Percentiles rank a stretch among this genome's conserved stretches.
phyloP scores from a whole-genome alignment of 2,113 vertebrate genomes.

The Lophius piscatorius region DNA sequence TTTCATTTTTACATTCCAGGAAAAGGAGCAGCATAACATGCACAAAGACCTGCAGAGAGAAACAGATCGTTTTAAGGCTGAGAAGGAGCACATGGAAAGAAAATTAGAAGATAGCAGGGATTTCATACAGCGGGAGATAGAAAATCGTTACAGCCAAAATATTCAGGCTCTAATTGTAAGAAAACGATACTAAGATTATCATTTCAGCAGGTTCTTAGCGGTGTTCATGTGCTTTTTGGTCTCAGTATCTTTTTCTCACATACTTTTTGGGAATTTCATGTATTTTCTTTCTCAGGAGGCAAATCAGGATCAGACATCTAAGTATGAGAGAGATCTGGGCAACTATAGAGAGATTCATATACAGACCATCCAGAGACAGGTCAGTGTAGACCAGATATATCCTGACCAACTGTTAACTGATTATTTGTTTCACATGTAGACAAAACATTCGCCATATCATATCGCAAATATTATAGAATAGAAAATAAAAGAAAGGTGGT shows the following conservation, averaged over 20 bases:
- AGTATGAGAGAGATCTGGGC: conserved; percentile 55
- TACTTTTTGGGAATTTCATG: too few species aligned
- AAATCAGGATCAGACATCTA: conserved; percentile 58
- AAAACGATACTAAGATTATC: neutral
- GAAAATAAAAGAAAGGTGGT: too few species aligned
- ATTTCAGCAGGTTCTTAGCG: neutral
- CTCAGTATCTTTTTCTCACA: neutral
- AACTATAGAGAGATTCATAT: conserved; percentile 49
- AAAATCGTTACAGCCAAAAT: conserved; percentile 85
- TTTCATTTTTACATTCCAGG: conserved; percentile 66
- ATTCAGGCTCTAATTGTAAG: conserved; percentile 62
- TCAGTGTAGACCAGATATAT: too few species aligned
- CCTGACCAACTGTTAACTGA: too few species aligned
- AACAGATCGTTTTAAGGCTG: conserved; percentile 88
- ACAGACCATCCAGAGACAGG: conserved; percentile 87
- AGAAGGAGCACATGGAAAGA: conserved; percentile 84
- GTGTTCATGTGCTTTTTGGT: neutral
- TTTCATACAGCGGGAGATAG: conserved; percentile 89
- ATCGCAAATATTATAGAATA: too few species aligned
- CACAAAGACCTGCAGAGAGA: conserved; percentile 85
- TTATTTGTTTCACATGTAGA: too few species aligned
- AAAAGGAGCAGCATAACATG: conserved; percentile 86
- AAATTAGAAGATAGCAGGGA: conserved; percentile 91
- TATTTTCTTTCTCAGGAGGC: conserved; percentile 43
- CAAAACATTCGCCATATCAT: too few species aligned